A percentile compares a stretch with the other conserved stretches of the same genome.
Evolutionary conservation across 2,888 invertebrate species (phyloP).

Genomic region (Ochropacha duplaris): DNA sequence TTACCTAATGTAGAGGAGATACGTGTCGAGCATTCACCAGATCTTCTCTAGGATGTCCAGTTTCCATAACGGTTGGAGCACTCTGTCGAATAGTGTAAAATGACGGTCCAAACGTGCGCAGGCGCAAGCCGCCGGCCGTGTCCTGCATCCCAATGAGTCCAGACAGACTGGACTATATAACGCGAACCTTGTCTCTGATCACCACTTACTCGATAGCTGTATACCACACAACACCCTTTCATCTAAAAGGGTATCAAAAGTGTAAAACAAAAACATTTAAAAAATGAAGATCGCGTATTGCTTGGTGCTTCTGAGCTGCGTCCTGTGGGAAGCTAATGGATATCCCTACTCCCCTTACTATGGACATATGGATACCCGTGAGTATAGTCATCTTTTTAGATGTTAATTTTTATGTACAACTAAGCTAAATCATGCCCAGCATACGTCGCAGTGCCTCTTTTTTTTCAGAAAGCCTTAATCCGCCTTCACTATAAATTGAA

Average conservation of each 20-base stretch:
- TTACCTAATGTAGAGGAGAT: slow-evolving; percentile 37
- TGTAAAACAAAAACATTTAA: slow-evolving; percentile 16
- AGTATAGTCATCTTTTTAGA: slow-evolving; percentile 36
- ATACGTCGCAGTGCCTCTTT: too few relatives aligned
- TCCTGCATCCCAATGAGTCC: slow-evolving; percentile 70
- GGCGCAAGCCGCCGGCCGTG: slow-evolving; percentile 58
- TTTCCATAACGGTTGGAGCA: slow-evolving; percentile 69
- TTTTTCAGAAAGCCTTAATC: too few relatives aligned
- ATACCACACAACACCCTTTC: slow-evolving; percentile 54
- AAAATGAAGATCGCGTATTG: slow-evolving; percentile 55
- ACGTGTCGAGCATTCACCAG: slow-evolving; percentile 62
- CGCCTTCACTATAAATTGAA: too few relatives aligned
- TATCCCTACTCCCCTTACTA: slow-evolving; percentile 72
- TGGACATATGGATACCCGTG: slow-evolving; percentile 69
- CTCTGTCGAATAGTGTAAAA: slow-evolving; percentile 62
- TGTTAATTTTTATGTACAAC: neutral
- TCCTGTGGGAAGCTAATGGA: slow-evolving; percentile 53
- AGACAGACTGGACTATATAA: slow-evolving; percentile 69
- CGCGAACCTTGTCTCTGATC: slow-evolving; percentile 41
- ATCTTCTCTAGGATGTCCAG: slow-evolving; percentile 57
- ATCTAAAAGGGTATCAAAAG: slow-evolving; percentile 37
- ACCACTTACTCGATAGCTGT: slow-evolving; percentile 56
- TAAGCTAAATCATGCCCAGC: too few relatives aligned
- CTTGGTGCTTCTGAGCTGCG: slow-evolving; percentile 52
- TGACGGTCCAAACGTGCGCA: slow-evolving; percentile 49